Evolutionary conservation across 1,140 invertebrate genomes (phyloP).

Genomic region (Halictus rubicundus): DNA sequence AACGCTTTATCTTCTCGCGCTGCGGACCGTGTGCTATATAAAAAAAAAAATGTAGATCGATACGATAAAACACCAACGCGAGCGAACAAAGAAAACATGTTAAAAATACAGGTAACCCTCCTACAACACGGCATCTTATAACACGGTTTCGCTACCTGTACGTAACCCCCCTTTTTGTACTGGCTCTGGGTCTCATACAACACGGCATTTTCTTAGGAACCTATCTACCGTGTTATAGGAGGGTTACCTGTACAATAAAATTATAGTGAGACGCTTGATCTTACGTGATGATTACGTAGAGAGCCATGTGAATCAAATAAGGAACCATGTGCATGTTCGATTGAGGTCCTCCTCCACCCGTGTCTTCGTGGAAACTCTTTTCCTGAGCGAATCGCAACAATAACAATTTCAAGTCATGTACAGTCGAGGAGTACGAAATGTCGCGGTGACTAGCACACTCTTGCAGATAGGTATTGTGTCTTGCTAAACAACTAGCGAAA

Average conservation of each 20-base stretch:
- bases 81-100: neutral
- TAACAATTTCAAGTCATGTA: slow-evolving; percentile 97
- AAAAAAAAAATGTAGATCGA: neutral
- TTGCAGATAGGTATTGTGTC: slow-evolving; percentile 93
- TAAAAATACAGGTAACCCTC: no score
- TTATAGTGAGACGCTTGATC: slow-evolving; percentile 69
- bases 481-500: slow-evolving; percentile 95
- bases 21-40: slow-evolving; percentile 86
- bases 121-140: no score
- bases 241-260: no score
- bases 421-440: slow-evolving; percentile 92
- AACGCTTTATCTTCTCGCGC: slow-evolving; percentile 88
- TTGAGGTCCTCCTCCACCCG: slow-evolving; percentile 96
- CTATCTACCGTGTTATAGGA: no score
- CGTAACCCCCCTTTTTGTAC: no score
- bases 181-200: no score
- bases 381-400: slow-evolving; percentile 95
- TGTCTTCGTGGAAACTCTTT: slow-evolving; percentile 97
- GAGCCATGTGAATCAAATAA: slow-evolving; percentile 95
- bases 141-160: no score
- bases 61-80: neutral
- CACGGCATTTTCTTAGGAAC: no score
- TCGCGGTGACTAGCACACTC: slow-evolving; percentile 93
- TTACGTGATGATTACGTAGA: slow-evolving; percentile 97
- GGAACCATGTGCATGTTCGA: slow-evolving; percentile 98